Conservation (phyloP, 2,113 vertebrate species). For the Stegastes partitus region DNA sequence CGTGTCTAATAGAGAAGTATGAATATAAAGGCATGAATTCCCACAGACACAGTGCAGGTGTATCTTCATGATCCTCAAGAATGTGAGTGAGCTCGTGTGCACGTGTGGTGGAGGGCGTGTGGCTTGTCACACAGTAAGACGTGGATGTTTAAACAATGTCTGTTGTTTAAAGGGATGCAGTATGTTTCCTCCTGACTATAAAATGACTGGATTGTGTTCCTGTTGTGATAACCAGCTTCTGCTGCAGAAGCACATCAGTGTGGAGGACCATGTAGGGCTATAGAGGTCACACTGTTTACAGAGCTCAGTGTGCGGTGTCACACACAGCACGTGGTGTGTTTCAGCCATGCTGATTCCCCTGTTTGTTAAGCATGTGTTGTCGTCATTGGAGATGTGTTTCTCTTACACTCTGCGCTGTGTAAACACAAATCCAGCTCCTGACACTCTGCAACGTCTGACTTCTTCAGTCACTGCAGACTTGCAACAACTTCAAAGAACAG, state of each 20-base stretch:
- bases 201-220: conserved; percentile 73
- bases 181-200: conserved; percentile 72
- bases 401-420: background rate
- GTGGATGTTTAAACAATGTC: conserved; percentile 77
- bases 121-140: conserved; percentile 55
- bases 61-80: conserved; percentile 2
- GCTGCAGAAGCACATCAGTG: conserved; percentile 49
- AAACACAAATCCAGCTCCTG: conserved; percentile 34
- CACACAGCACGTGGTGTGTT: conserved; percentile 1
- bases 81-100: background rate
- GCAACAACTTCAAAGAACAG: background rate
- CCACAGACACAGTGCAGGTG: background rate
- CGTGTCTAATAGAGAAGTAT: conserved; percentile 8
- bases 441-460: conserved; percentile 22
- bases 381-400: conserved; percentile 1
- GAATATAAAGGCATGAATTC: background rate
- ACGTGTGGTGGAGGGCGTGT: conserved; percentile 1
- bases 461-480: background rate
- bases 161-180: conserved; percentile 75
- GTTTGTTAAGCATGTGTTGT: conserved; percentile 13
- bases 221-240: conserved; percentile 71
- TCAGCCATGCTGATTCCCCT: conserved; percentile 8
- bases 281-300: conserved; percentile 66
- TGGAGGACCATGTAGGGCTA: conserved; percentile 71
- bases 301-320: conserved; percentile 27